phyloP scores from a whole-genome alignment of 1,140 invertebrate genomes.

The Hyles euphorbiae region DNA sequence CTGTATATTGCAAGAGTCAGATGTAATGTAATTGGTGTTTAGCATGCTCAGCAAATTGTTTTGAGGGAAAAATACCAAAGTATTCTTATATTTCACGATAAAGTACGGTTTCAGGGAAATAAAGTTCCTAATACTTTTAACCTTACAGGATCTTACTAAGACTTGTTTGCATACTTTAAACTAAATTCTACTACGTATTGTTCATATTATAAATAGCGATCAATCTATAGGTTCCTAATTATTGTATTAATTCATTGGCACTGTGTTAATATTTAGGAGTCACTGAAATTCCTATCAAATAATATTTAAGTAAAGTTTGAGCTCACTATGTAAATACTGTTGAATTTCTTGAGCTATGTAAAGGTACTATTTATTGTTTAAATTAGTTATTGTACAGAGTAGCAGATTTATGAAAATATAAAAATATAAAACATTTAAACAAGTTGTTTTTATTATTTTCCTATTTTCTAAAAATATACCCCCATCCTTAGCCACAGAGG shows the following conservation, averaged over 20 bases:
- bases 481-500: no score
- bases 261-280: slow-evolving; percentile 6
- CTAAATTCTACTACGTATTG: no score
- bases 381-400: slow-evolving; percentile 42
- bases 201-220: neutral
- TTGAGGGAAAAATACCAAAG: slow-evolving; percentile 28
- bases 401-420: slow-evolving; percentile 20
- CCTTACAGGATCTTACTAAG: neutral
- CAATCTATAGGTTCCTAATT: slow-evolving; percentile 7
- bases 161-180: no score
- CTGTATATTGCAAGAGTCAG: no score
- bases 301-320: slow-evolving; percentile 2
- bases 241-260: slow-evolving; percentile 4
- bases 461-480: no score
- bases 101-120: slow-evolving; percentile 28
- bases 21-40: no score
- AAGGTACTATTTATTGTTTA: slow-evolving; percentile 56
- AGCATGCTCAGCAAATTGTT: neutral
- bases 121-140: slow-evolving; percentile 35
- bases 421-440: neutral
- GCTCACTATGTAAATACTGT: slow-evolving; percentile 33
- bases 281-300: slow-evolving; percentile 1
- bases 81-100: slow-evolving; percentile 15
- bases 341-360: slow-evolving; percentile 35
- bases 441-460: neutral